Base-by-base conservation (phyloP, 35 echinoderm and acorn worm genomes). In the Apostichopus parvimensis region DNA sequence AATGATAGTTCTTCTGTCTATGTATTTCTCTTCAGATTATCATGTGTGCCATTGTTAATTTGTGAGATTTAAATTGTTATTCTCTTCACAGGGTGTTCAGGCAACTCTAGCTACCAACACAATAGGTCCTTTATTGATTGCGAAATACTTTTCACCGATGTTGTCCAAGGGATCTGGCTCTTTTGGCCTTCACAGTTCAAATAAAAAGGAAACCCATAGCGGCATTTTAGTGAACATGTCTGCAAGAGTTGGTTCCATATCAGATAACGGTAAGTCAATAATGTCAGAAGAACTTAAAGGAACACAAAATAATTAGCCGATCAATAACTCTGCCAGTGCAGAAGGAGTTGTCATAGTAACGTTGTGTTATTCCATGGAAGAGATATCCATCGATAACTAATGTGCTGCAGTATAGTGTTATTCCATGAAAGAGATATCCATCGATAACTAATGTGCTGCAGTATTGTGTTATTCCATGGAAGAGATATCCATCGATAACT, bases 221-320 rank as follows among this genome's bases (percentile, higher is more conserved):
- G 90, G 94, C 12, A 75, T 95, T 21, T 52, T 98, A 28, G 96
- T 97, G 86, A 95, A 98, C 79, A 95, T 98, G 86, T 98, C 96
- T 23, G 96, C 96, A 18, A 93, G 94, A 78, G 94, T 95, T 89
- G 96, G 96, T 13, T 98, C 96, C 34, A 98, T 98, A 28, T 52
- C 73, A 78, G 96, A 98, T 17, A 98, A 98, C 68, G 90, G 95
- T 96, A 25, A 93, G 92, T 66, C 62, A 66, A 5, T 17, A 66
- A 12, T 79, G 77, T 79, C 21, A 79, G 77, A 20, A 15, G 77
- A 79, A 79, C 77, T 79, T 66, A 45, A 45, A 45, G 34, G 3
- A 4, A 45, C 34, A 45, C 34, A 3, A 45, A 4, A 45, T 2
- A 45, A 45, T 45, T 45, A 45, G 34, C 34, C 34, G 3, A 45